Base-by-base conservation (phyloP, 2,888 invertebrate species). In the Perizoma flavofasciatum region DNA sequence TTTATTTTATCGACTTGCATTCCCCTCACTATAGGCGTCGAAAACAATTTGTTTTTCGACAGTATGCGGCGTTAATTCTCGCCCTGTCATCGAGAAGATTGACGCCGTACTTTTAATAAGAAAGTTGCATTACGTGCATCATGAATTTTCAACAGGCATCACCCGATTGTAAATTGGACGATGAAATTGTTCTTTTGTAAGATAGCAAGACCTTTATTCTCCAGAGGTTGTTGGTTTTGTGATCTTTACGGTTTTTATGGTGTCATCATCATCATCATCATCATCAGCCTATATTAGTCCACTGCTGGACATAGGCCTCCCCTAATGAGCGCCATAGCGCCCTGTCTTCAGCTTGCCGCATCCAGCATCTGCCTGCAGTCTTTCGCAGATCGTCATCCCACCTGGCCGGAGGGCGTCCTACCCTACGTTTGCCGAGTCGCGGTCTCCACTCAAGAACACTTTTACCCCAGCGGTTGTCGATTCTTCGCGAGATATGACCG, bases 21-120 rank as follows among this genome's bases (percentile, higher is more conserved):
- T 65, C 68, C 67, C 71, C 63, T 66, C 66, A 67, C 63, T 62
- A 65, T 52, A 62, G 62, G 62, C 58, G 58, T 50, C 41, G 49
- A 58, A 62, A 77, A 77, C 75, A 79, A 79, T 82, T 81, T 79
- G 75, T 77, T 76, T 75, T 66, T 67, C 69, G 72, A 73, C 77
- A 76, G 76, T 79, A 74, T 77, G 74, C 68, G 63, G 72, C 58
- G 58, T 78, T 80, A 81, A 82, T 79, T 77, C 73, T 75, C 48
- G 47, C 34, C 49, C 54, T 62, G 62, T 62, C 58, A 63, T 68
- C 75, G 70, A 73, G 74, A 74, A 73, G 76, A 79, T 79, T 81
- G 82, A 83, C 78, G 71, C 60, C 61, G 66, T 56, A 63, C 55
- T 49, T 68, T 57, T 66, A 67, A 70, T 71, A 70, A 72, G 70